A percentile compares a stretch with the other conserved stretches of the same genome.
phyloP scores from a whole-genome alignment of 1,140 invertebrate genomes.

The Apis mellifera region Amel_HAv3.1 CM009944.2:10071001-10071500 shows the following conservation, averaged over 20 bases:
- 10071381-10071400: background rate
- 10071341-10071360: constrained; percentile 53
- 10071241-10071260: constrained; percentile 39
- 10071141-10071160: constrained; percentile 4
- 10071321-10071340: constrained; percentile 66
- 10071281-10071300: constrained; percentile 58
- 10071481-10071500: background rate
- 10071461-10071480: background rate
- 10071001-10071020: background rate
- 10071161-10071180: constrained; percentile 66
- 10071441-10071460: background rate
- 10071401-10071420: background rate
- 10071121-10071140: background rate
- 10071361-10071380: constrained; percentile 30
- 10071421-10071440: background rate
- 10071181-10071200: constrained; percentile 59
- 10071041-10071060: constrained; percentile 51
- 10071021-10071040: background rate
- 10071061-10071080: constrained; percentile 58
- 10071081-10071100: constrained; percentile 49
- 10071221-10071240: constrained; percentile 64
- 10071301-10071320: constrained; percentile 52
- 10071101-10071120: background rate
- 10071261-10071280: constrained; percentile 58
- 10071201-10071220: constrained; percentile 71